phyloP scores from a whole-genome alignment of 2,113 vertebrate genomes.

The Plectropomus leopardus region DNA sequence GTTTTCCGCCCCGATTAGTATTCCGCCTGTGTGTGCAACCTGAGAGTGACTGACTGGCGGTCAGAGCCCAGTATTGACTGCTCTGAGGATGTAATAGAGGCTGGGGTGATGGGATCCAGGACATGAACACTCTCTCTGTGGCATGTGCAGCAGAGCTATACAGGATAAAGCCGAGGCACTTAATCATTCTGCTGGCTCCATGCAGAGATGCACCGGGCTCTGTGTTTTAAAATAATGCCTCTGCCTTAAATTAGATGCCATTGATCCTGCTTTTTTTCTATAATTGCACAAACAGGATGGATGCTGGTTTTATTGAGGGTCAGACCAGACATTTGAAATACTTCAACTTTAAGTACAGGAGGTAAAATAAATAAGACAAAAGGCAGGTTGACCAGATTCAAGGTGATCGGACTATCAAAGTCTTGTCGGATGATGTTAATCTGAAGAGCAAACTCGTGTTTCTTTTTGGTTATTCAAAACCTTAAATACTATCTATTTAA shows the following conservation, averaged over 20 bases:
- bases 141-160: conserved; percentile 73
- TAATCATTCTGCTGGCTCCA: conserved; percentile 75
- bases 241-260: conserved; percentile 79
- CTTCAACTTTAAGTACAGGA: conserved; percentile 55
- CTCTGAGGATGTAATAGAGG: conserved; percentile 82
- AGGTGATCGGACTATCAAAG: conserved; percentile 46
- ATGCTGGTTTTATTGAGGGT: conserved; percentile 71
- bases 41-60: conserved; percentile 79
- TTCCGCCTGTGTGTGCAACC: conserved; percentile 72
- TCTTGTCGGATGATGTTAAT: conserved; percentile 7
- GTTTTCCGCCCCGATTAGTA: conserved; percentile 73
- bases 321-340: conserved; percentile 69
- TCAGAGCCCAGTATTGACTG: conserved; percentile 81
- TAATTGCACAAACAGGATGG: conserved; percentile 74
- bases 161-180: conserved; percentile 71
- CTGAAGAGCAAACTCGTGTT: not conserved
- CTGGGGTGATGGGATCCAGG: conserved; percentile 78
- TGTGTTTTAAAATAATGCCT: conserved; percentile 78
- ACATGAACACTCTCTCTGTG: conserved; percentile 76
- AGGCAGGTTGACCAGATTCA: conserved; percentile 49
- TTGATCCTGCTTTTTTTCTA: conserved; percentile 74
- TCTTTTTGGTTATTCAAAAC: conserved; percentile 14
- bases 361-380: conserved; percentile 68
- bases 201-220: conserved; percentile 58
- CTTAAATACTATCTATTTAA: not conserved